Conservation (phyloP, 2,888 invertebrate species). For the Catocala fraxini region DNA sequence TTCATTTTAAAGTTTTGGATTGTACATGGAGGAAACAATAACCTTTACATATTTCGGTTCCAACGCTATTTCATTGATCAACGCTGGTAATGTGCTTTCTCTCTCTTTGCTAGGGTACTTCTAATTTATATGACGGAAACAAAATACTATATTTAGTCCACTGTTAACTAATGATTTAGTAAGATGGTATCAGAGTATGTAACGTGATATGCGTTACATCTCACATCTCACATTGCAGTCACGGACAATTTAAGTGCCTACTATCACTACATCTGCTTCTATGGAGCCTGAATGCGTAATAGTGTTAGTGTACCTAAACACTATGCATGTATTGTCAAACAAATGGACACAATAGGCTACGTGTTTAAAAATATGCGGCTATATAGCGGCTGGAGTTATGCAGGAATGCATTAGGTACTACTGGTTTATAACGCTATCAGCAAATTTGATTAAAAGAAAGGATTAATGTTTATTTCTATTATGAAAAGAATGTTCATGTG, state of each 20-base stretch:
- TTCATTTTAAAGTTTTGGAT: background rate
- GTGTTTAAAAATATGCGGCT: slow-evolving; percentile 18
- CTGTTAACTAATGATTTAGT: no score
- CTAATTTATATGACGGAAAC: no score
- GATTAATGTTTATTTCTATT: background rate
- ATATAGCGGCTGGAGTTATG: slow-evolving; percentile 4
- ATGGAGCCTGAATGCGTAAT: slow-evolving; percentile 17
- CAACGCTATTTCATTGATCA: no score
- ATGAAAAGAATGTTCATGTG: background rate
- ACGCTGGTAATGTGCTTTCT: no score
- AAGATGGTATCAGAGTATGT: no score
- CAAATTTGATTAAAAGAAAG: slow-evolving; percentile 4
- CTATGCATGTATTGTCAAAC: slow-evolving; percentile 18
- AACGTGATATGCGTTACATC: no score
- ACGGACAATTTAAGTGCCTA: slow-evolving; percentile 9
- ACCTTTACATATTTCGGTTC: no score
- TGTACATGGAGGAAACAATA: no score
- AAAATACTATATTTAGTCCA: no score
- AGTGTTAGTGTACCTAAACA: slow-evolving; percentile 10
- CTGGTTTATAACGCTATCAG: background rate
- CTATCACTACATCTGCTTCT: slow-evolving; percentile 14
- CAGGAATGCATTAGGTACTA: background rate
- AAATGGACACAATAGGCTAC: slow-evolving; percentile 22
- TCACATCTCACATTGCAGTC: background rate
- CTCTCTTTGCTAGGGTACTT: no score